phyloP scores from a whole-genome alignment of 2,888 invertebrate genomes.

The Oscheius myriophilus region DNA sequence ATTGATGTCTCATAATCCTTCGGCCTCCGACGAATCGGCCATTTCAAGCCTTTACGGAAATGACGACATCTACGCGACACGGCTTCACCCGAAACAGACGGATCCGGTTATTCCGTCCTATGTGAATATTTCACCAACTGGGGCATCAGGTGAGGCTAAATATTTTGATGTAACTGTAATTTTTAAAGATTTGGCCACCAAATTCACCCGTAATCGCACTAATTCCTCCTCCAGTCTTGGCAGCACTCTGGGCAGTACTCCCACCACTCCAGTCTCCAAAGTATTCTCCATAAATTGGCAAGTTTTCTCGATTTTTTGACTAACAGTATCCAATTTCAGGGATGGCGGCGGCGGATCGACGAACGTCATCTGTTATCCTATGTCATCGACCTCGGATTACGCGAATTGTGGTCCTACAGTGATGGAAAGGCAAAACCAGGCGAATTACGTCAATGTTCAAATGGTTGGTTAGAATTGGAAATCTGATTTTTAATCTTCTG shows the following conservation, averaged over 20 bases:
- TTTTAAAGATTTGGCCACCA: conserved; percentile 17
- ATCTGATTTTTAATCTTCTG: too few species aligned
- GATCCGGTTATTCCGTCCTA: conserved; percentile 25
- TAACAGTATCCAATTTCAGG: neutral
- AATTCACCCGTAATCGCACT: conserved; percentile 12
- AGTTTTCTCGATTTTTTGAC: neutral
- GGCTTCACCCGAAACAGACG: neutral
- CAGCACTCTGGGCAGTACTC: conserved; percentile 1
- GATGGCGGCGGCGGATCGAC: conserved; percentile 12
- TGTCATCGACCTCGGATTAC: neutral
- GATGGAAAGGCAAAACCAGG: neutral
- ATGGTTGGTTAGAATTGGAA: neutral
- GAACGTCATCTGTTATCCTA: conserved; percentile 10
- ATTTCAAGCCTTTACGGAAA: neutral
- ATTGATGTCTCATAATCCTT: conserved; percentile 23
- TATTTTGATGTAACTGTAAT: too few species aligned
- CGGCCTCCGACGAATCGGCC: neutral
- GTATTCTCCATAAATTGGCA: conserved; percentile 22
- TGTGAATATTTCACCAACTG: conserved; percentile 28
- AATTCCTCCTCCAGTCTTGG: conserved; percentile 11
- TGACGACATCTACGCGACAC: conserved; percentile 13
- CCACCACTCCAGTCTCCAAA: neutral
- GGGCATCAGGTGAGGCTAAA: conserved; percentile 6
- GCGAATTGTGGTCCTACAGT: neutral
- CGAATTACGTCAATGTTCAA: neutral